Base-by-base conservation (phyloP, 2,888 invertebrate species). In the Cephus sareptanus region DNA sequence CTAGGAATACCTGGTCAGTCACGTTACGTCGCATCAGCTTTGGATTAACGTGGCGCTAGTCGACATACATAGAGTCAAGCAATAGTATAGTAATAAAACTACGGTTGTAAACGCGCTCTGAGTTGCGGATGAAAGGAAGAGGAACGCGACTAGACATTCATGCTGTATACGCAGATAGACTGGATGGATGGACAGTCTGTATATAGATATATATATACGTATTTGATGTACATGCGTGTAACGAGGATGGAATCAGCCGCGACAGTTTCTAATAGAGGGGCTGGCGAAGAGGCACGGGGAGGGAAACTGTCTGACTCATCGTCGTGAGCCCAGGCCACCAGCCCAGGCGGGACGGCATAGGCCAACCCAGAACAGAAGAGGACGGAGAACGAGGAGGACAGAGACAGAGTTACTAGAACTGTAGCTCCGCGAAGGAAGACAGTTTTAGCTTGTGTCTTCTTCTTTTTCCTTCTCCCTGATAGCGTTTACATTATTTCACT, bases 361-460 rank as follows among this genome's bases (percentile, higher is more conserved):
- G 56, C 56, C 56, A 56, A 56, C 56, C 56, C 56, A 56, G 56
- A 56, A 56, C 56, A 56, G 56, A 56, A 56, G 56, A 56, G 56
- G 56, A 56, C 23, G 23, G 56, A 56, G 56, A 40, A 40, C 6
- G 15, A 40, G 40, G 15, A 40, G 40, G 40, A 40, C 23, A 9
- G 40, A 56, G 40, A 56, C 23, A 87, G 85, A 87, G 85, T 87
- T 82, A 85, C 85, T 85, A 85, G 87, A 56, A 31, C 85, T 85
- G 86, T 89, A 89, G 89, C 88, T 90, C 90, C 89, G 86, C 85
- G 88, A 87, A 88, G 87, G 87, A 89, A 87, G 89, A 90, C 87
- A 87, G 87, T 87, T 89, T 89, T 90, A 90, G 89, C 87, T 88
- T 87, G 88, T 56, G 9, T 56, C 23, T 15, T 89, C 88, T 83